Percentiles rank a stretch among this genome's conserved stretches.
These are phyloP conservation scores for Phenacoccus solenopsis DNA, from an alignment of 1,140 invertebrate genomes.

Conservation along the genomic window DNA sequence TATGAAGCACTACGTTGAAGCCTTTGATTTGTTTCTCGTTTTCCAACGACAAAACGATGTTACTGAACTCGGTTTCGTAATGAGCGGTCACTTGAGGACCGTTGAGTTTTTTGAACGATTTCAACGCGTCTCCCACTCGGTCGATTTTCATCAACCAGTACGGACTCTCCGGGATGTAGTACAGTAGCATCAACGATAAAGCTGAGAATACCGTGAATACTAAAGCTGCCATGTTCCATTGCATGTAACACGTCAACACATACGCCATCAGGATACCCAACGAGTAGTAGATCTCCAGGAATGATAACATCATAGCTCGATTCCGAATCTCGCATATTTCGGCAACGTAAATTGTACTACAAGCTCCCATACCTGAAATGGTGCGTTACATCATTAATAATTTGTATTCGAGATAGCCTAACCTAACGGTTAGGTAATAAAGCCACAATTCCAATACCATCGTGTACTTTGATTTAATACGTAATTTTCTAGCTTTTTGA, in stretches of 20 bases:
- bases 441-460: no score
- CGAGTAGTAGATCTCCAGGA: neutral
- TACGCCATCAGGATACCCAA: neutral
- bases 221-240: neutral
- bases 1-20: neutral
- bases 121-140: neutral
- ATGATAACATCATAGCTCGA: neutral
- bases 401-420: no score
- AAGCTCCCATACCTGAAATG: constrained; percentile 6
- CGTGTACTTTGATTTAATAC: no score
- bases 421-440: no score
- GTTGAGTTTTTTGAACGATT: neutral
- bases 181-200: neutral
- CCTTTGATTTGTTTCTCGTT: neutral
- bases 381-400: no score
- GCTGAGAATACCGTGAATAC: neutral
- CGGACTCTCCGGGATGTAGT: neutral
- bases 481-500: no score
- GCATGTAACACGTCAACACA: neutral
- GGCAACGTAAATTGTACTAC: constrained; percentile 2
- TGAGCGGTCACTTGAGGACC: neutral
- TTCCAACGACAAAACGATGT: neutral
- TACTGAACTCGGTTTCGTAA: neutral
- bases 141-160: constrained; percentile 5
- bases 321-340: neutral